Evolutionary conservation across 2,888 invertebrate species (phyloP), one percentile per base, ranked within the genome.

Genomic region (Eustalomyia histrio): DNA sequence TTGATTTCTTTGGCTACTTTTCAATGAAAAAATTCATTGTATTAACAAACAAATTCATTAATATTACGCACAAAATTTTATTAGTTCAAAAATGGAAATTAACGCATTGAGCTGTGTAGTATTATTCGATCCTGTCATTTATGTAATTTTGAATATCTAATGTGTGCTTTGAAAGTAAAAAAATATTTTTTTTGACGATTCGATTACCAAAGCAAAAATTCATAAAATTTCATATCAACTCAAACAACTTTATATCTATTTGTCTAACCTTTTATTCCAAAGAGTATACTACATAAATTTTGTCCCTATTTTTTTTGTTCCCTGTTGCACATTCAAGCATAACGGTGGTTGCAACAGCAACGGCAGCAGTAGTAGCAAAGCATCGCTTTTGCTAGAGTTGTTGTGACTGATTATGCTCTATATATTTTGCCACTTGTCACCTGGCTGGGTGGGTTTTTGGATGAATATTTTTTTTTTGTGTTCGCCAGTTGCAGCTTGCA

Each of bases 361-460:
- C 21, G 33, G 52, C 50, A 52, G n/a, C 18, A 61, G 52, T 33
- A 57, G 6, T 61, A 35, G 10, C 12, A 4, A 21, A 29, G 43
- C 43, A 43, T 33, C 17, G 65, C 17, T 35, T 12, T 39, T 39
- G 10, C 12, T 39, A 14, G 39, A 39, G 39, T 50, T 55, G 18
- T 64, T 74, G 67, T 80, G 80, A 80, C 76, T 67, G 80, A 76
- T 80, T 68, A 67, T 58, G 35, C 67, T 65, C 79, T 71, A 76
- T 82, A 57, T 43, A 82, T 79, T 78, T 81, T 69, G 72, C 76
- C 63, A 82, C 72, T 82, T 82, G 82, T 79, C 82, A 82, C 79
- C 82, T 82, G 63, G 63, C 29, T 68, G 65, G 67, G 55, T 67
- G 35, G 67, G 21, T 39, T 67, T 55, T 43, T 17, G 2, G 21